phyloP scores from a whole-genome alignment of 1,140 invertebrate genomes.

The Drosophila nigrodunni region DNA sequence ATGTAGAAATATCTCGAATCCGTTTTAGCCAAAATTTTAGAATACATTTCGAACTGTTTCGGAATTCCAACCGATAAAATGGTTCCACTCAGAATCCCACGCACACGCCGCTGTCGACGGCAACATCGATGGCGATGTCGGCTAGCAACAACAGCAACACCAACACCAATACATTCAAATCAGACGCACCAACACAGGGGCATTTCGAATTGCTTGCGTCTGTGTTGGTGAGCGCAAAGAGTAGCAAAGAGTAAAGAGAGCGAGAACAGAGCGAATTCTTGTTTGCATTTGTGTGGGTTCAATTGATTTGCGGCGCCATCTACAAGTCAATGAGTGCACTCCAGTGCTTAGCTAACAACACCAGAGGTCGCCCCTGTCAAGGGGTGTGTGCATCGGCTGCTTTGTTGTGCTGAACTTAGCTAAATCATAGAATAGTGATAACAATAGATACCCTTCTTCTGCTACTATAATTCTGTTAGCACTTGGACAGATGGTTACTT shows the following conservation, averaged over 20 bases:
- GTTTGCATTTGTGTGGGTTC: constrained; percentile 12
- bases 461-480: neutral
- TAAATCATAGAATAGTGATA: constrained; percentile 41
- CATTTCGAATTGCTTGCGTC: constrained; percentile 16
- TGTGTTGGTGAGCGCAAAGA: constrained; percentile 57
- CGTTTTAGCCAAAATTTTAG: constrained; percentile 10
- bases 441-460: neutral
- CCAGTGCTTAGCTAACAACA: constrained; percentile 27
- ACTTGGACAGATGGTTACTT: too few relatives aligned
- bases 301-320: constrained; percentile 49
- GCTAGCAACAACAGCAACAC: neutral
- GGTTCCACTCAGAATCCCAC: constrained; percentile 62
- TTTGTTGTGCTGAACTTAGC: constrained; percentile 10
- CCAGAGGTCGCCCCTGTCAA: constrained; percentile 55
- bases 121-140: constrained; percentile 34
- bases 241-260: constrained; percentile 29
- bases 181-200: constrained; percentile 58
- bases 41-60: constrained; percentile 34
- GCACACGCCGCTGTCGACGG: constrained; percentile 35
- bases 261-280: constrained; percentile 14
- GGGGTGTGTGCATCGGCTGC: constrained; percentile 33
- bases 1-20: constrained; percentile 6
- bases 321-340: constrained; percentile 38
- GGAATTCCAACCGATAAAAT: constrained; percentile 59
- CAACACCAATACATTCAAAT: constrained; percentile 70